These are phyloP conservation scores for Oscheius sp. DNA, from an alignment of 2,888 invertebrate species.

Conservation along the genomic window DNA sequence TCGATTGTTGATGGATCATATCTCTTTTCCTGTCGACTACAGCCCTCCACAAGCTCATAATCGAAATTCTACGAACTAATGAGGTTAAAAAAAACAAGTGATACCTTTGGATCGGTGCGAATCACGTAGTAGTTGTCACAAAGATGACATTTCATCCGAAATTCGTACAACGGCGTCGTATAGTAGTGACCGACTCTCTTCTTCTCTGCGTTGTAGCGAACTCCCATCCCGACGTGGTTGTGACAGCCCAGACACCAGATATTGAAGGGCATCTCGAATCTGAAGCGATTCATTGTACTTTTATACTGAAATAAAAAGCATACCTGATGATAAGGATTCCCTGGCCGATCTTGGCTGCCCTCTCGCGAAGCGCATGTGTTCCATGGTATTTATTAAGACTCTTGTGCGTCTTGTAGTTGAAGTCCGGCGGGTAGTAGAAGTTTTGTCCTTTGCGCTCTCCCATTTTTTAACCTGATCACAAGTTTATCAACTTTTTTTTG, in stretches of 20 bases:
- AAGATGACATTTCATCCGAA: constrained; percentile 98
- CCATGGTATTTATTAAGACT: constrained; percentile 91
- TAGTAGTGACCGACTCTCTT: constrained; percentile 91
- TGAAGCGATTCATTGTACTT: constrained; percentile 52
- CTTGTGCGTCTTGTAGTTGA: constrained; percentile 89
- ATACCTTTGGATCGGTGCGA: constrained; percentile 94
- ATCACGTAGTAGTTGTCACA: constrained; percentile 97
- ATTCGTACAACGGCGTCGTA: constrained; percentile 95
- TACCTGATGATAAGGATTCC: constrained; percentile 92
- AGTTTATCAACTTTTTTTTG: too few species aligned
- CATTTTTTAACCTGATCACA: constrained; percentile 74
- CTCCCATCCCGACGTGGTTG: constrained; percentile 99
- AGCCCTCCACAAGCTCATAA: constrained; percentile 93
- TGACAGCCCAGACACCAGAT: constrained; percentile 99
- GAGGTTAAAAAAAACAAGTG: constrained; percentile 67
- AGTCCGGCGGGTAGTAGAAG: constrained; percentile 98
- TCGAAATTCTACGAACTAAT: constrained; percentile 84
- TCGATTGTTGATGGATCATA: constrained; percentile 94
- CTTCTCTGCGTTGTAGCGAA: constrained; percentile 85
- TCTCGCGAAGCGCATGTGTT: constrained; percentile 93
- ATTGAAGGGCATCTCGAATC: constrained; percentile 99
- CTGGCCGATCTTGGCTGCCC: constrained; percentile 88
- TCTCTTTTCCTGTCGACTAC: constrained; percentile 93
- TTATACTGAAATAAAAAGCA: constrained; percentile 2
- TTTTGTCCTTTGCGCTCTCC: constrained; percentile 97